Percentiles rank a stretch among this genome's conserved stretches.
These are phyloP conservation scores for Drepana falcataria DNA, from an alignment of 2,888 invertebrate species.

Conservation along the genomic window DNA sequence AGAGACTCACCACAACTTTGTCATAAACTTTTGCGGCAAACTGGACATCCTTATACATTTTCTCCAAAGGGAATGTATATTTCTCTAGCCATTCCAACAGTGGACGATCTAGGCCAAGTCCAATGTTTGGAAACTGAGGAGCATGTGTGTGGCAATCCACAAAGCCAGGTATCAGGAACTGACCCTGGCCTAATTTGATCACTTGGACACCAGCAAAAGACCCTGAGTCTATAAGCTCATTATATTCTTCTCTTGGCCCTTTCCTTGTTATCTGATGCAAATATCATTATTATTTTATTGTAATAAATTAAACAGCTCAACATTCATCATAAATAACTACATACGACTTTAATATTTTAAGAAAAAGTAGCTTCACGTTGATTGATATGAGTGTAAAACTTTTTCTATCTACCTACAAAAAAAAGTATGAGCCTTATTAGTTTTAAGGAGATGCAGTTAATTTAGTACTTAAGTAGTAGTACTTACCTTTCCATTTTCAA, in stretches of 20 bases:
- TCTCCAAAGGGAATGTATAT: slow-evolving; percentile 92
- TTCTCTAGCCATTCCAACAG: slow-evolving; percentile 90
- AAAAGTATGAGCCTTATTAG: too few relatives aligned
- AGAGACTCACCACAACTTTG: slow-evolving; percentile 86
- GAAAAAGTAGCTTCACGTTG: too few relatives aligned
- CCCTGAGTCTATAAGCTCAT: slow-evolving; percentile 21
- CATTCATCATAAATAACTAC: too few relatives aligned
- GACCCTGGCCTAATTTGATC: slow-evolving; percentile 44
- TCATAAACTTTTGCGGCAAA: slow-evolving; percentile 86
- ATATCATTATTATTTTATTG: too few relatives aligned
- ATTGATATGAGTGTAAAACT: too few relatives aligned
- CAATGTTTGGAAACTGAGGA: slow-evolving; percentile 91
- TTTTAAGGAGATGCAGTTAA: too few relatives aligned
- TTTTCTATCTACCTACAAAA: too few relatives aligned
- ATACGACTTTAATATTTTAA: too few relatives aligned
- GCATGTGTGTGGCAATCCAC: slow-evolving; percentile 95
- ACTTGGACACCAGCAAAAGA: slow-evolving; percentile 32
- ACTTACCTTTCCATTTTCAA: slow-evolving; percentile 79
- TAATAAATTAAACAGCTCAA: too few relatives aligned
- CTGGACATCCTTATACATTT: slow-evolving; percentile 81
- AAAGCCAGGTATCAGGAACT: slow-evolving; percentile 92
- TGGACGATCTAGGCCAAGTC: slow-evolving; percentile 88
- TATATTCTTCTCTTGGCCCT: slow-evolving; percentile 38
- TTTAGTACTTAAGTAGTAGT: slow-evolving; percentile 5
- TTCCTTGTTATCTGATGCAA: slow-evolving; percentile 42